Evolutionary conservation across 2,888 invertebrate genomes (phyloP), one percentile per base, ranked within the genome.

Genomic region (Epistrophella euchroma): DNA sequence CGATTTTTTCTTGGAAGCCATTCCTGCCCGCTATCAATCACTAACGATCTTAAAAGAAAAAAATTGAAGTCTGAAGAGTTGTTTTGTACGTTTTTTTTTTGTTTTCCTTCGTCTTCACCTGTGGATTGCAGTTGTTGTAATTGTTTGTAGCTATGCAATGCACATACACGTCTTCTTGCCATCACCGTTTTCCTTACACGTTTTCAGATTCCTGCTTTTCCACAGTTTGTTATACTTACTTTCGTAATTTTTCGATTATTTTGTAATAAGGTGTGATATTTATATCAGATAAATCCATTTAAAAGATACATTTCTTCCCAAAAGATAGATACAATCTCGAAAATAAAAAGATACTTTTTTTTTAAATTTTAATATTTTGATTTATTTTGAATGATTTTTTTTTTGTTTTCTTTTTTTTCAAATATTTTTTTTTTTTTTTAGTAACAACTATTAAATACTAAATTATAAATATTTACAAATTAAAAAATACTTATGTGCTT

Each of bases 1-100:
- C 22, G 37, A 68, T 45, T 68, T 55, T 72, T 81, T 86, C 86
- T 74, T 74, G 77, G 86, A 86, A 86, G 70, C 64, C 86, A 73
- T 71, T 77, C 77, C 64, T 47, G 50, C 25, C 66, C 79, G 52
- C 70, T 84, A 84, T 84, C 84, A 84, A 80, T 84, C 84, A 84
- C 79, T 72, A 68, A 60, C 66, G 75, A 84, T 84, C 84, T 73
- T 37, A 72, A 66, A 47, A 19, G 74, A 22, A 47, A 17, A 37
- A 58, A 56, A 83, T 17, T 68, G 43, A 77, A 81, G 64, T 71
- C 43, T 72, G 40, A 60, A 60, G 66, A 77, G 66, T 77, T 68
- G 83, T 83, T 83, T 68, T 56, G 68, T 78, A 45, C 47, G 37
- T 74, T 70, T 78, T 83, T 78, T 40, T 17, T n/a, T 70, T 78